A percentile compares a stretch with the other conserved stretches of the same genome.
Conservation (phyloP, 2,113 vertebrate genomes). For the Apodemus sylvaticus region DNA sequence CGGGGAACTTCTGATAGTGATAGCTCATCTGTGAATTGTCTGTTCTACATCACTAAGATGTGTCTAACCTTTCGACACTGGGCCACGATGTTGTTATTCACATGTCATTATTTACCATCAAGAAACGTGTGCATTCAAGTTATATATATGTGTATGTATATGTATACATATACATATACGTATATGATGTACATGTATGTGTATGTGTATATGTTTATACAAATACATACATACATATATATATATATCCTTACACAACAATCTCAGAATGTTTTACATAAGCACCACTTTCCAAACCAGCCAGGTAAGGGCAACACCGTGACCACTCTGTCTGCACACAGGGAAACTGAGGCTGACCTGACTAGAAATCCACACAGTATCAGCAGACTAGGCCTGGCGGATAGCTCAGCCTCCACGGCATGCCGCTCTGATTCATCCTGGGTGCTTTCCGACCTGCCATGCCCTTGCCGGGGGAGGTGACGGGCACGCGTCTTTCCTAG, state of each 20-base stretch:
- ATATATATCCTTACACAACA: not conserved
- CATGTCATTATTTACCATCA: not conserved
- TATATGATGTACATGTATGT: no score
- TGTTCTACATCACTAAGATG: not conserved
- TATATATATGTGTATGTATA: no score
- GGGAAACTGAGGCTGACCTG: not conserved
- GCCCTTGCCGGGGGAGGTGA: not conserved
- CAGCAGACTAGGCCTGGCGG: not conserved
- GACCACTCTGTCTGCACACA: not conserved
- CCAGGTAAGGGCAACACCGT: not conserved
- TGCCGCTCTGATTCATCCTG: not conserved
- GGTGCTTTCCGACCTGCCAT: fast-evolving
- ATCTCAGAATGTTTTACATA: not conserved
- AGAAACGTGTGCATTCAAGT: not conserved
- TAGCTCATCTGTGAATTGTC: not conserved
- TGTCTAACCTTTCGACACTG: not conserved
- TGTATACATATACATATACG: no score
- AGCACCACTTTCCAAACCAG: no score
- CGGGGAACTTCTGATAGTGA: not conserved
- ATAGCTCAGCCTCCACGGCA: not conserved
- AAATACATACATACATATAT: no score
- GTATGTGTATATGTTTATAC: not conserved
- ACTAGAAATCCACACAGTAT: fast-evolving
- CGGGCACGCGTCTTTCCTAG: not conserved
- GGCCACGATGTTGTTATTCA: not conserved